Conservation (phyloP, 2,113 vertebrate species). For the Gadus chalcogrammus region DNA sequence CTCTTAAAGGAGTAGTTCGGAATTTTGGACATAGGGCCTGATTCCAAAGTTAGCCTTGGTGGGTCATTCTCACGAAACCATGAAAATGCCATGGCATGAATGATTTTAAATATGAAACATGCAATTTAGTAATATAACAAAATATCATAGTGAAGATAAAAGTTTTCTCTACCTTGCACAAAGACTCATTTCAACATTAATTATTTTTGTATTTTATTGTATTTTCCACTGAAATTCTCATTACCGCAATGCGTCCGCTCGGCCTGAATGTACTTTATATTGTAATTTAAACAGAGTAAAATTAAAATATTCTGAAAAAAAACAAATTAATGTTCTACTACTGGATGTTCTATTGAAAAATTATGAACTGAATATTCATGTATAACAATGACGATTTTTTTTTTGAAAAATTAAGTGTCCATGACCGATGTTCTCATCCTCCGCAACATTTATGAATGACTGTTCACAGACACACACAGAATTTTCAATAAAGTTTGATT, state of each 20-base stretch:
- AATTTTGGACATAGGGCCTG: too few relatives aligned
- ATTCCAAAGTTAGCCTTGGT: too few relatives aligned
- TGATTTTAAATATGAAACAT: conserved; percentile 8
- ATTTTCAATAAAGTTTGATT: conserved; percentile 16
- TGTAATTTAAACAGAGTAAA: conserved; percentile 11
- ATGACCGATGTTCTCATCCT: conserved; percentile 8
- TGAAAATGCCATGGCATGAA: conserved; percentile 6
- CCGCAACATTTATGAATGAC: conserved; percentile 15
- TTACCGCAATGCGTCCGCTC: conserved; percentile 14
- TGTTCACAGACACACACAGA: conserved; percentile 7
- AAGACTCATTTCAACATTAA: not conserved
- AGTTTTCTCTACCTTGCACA: conserved; percentile 10
- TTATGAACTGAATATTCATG: conserved; percentile 5
- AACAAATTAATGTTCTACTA: conserved; percentile 5
- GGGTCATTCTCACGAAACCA: conserved; percentile 6
- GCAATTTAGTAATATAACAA: conserved; percentile 7
- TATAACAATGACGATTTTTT: conserved; percentile 2
- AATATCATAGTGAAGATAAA: conserved; percentile 1
- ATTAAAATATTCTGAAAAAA: conserved; percentile 15
- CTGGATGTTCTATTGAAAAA: conserved; percentile 11
- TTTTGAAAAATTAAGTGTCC: not conserved
- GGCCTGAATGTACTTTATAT: not conserved
- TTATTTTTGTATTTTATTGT: conserved; percentile 6
- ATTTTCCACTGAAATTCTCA: conserved; percentile 6
- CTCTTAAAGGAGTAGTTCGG: too few relatives aligned